A percentile compares a stretch with the other conserved stretches of the same genome.
These are phyloP conservation scores for Nilaparvata lugens DNA, from an alignment of 1,140 invertebrate genomes.

Conservation along the genomic window DNA sequence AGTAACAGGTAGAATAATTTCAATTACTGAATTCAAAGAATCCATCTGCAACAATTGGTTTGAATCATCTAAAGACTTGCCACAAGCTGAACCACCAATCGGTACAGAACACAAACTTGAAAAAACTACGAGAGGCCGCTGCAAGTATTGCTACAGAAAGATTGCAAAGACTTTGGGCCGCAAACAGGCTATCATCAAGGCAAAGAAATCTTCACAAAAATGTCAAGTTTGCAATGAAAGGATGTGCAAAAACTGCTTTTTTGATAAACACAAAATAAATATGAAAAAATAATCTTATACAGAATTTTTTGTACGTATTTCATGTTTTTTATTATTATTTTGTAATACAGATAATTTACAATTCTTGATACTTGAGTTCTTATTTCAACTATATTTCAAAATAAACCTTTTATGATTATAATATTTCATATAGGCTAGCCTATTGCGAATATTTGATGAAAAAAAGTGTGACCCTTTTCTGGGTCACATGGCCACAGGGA, in stretches of 20 bases:
- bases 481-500: neutral
- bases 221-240: neutral
- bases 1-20: neutral
- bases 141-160: too few species aligned
- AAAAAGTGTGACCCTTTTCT: neutral
- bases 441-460: neutral
- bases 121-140: too few species aligned
- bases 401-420: too few species aligned
- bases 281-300: neutral
- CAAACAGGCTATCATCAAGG: neutral
- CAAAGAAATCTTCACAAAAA: neutral
- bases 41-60: too few species aligned
- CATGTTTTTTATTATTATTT: too few species aligned
- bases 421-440: neutral
- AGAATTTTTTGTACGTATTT: neutral
- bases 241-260: neutral
- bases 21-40: constrained; percentile 1
- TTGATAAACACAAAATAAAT: neutral
- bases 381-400: too few species aligned
- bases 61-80: too few species aligned
- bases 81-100: too few species aligned
- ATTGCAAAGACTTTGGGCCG: too few species aligned
- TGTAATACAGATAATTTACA: too few species aligned
- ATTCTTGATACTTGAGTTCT: neutral
- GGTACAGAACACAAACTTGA: too few species aligned